These are phyloP conservation scores for Lasioglossum pauxillum DNA, from an alignment of 2,888 invertebrate genomes.

Conservation along the genomic window DNA sequence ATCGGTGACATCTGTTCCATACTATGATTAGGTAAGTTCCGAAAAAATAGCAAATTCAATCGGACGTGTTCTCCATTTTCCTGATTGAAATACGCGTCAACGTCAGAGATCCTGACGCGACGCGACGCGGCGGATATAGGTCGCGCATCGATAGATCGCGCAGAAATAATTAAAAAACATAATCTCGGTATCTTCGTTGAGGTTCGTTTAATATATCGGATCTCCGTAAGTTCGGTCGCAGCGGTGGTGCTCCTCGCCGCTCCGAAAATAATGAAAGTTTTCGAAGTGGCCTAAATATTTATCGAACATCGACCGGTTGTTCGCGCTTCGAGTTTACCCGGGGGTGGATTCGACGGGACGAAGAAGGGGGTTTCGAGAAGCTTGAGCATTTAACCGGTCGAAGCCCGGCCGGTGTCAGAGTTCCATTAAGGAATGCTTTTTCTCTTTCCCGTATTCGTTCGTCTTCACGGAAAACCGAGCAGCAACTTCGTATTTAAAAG, in stretches of 20 bases:
- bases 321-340: neutral
- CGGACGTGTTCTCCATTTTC: neutral
- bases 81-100: neutral
- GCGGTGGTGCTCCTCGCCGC: neutral
- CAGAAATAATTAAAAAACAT: neutral
- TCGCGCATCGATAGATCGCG: neutral
- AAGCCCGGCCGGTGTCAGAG: neutral
- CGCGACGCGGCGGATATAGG: neutral
- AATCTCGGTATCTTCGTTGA: neutral
- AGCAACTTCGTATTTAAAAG: slow-evolving; percentile 40
- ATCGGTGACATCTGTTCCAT: too few species aligned
- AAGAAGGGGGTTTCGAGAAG: neutral
- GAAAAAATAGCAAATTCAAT: neutral
- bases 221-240: neutral
- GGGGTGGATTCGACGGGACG: neutral
- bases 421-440: slow-evolving; percentile 29
- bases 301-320: slow-evolving; percentile 23
- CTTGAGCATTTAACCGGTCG: slow-evolving; percentile 20
- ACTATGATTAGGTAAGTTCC: neutral
- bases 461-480: slow-evolving; percentile 2
- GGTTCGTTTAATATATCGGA: neutral
- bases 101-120: neutral
- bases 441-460: slow-evolving; percentile 1
- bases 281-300: slow-evolving; percentile 25
- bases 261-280: neutral